phyloP scores from a whole-genome alignment of 2,888 invertebrate genomes.

The Eudasyphora cyanicolor region DNA sequence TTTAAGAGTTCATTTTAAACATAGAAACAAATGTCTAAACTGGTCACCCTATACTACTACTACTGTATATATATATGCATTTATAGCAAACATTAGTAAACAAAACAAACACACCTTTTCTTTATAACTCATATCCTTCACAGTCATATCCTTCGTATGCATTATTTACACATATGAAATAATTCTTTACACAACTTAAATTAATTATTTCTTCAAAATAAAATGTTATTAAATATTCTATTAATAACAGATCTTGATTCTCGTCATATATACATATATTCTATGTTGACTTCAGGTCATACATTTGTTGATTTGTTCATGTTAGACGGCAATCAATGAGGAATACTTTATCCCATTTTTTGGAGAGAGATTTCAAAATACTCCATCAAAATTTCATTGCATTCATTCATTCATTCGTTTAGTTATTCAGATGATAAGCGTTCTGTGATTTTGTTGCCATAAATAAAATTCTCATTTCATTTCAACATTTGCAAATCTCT shows the following conservation, averaged over 20 bases:
- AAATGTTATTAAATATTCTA: constrained; percentile 29
- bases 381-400: background rate
- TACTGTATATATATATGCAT: no score
- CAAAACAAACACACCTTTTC: no score
- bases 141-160: no score
- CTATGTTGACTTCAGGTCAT: no score
- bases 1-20: no score
- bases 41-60: no score
- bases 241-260: constrained; percentile 8
- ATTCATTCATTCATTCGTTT: background rate
- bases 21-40: no score
- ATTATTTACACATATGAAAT: background rate
- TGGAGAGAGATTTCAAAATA: background rate
- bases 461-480: constrained; percentile 30
- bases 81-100: no score
- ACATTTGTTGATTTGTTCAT: background rate
- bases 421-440: background rate
- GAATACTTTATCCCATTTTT: no score
- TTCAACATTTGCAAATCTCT: constrained; percentile 28
- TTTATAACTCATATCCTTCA: no score
- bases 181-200: background rate
- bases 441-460: constrained; percentile 27
- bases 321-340: no score
- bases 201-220: constrained; percentile 3
- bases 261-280: background rate